Evolutionary conservation across 2,888 invertebrate species (phyloP).

Genomic region (Lithophane socia): DNA sequence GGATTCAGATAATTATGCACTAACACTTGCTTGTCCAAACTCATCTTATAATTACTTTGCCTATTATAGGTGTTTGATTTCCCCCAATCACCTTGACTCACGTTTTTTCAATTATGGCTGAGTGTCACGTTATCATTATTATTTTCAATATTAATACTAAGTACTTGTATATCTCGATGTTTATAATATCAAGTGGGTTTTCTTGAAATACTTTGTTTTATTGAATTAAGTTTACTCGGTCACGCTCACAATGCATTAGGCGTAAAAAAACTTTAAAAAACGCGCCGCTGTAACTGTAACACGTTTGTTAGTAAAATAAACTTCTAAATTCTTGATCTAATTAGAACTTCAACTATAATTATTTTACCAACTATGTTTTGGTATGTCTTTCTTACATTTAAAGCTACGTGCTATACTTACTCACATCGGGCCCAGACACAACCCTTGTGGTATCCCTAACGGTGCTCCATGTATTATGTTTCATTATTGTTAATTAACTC

Average conservation of each 20-base stretch:
- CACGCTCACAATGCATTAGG: constrained; percentile 10
- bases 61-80: constrained; percentile 1
- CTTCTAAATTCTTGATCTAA: constrained; percentile 12
- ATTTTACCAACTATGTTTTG: neutral
- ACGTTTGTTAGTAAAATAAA: constrained; percentile 1
- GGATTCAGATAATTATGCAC: constrained; percentile 1
- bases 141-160: constrained; percentile 29
- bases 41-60: constrained; percentile 9
- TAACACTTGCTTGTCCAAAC: constrained; percentile 16
- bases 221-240: constrained; percentile 12
- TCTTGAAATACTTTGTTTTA: constrained; percentile 20
- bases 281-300: constrained; percentile 23
- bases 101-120: constrained; percentile 26
- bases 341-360: constrained; percentile 7
- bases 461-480: neutral
- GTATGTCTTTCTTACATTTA: neutral
- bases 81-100: constrained; percentile 15
- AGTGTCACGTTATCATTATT: constrained; percentile 39
- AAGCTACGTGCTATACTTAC: neutral
- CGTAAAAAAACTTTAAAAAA: neutral
- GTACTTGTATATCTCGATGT: constrained; percentile 25
- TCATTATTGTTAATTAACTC: neutral
- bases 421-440: neutral
- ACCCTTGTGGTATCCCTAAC: constrained; percentile 7
- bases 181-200: constrained; percentile 14